Evolutionary conservation across 2,113 vertebrate genomes (phyloP).

Genomic region (Oceanodroma tethys): DNA sequence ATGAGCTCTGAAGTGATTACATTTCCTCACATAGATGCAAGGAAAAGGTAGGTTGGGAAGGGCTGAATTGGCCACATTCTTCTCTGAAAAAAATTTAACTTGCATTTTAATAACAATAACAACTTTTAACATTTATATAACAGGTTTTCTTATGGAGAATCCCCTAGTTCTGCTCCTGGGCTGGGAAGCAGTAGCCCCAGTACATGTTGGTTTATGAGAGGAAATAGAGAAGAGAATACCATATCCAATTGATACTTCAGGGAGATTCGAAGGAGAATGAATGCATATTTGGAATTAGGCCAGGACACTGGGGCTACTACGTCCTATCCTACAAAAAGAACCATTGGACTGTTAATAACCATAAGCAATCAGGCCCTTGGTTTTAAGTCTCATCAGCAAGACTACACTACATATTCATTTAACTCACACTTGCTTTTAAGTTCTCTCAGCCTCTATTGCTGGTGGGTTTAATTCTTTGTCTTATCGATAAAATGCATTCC

Average conservation of each 20-base stretch:
- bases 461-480: not conserved
- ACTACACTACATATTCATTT: not conserved
- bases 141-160: not conserved
- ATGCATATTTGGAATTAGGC: not conserved
- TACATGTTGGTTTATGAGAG: not conserved
- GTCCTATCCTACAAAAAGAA: not conserved
- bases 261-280: conserved; percentile 30
- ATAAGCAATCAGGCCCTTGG: not conserved
- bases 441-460: not conserved
- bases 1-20: not conserved
- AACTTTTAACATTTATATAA: not conserved
- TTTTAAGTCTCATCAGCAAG: not conserved
- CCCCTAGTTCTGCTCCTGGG: not conserved
- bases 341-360: conserved; percentile 30
- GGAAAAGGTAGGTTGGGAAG: not conserved
- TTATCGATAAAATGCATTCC: not conserved
- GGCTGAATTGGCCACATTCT: not conserved
- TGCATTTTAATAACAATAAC: not conserved
- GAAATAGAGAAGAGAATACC: conserved; percentile 7
- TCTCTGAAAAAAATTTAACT: not conserved
- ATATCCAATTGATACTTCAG: conserved; percentile 12
- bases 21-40: not conserved
- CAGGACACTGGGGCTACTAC: not conserved
- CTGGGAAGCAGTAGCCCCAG: not conserved
- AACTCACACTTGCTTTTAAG: not conserved